A percentile compares a stretch with the other conserved stretches of the same genome.
These are phyloP conservation scores for Sarcophaga subvicina DNA, from an alignment of 2,888 invertebrate genomes.

Conservation along the genomic window DNA sequence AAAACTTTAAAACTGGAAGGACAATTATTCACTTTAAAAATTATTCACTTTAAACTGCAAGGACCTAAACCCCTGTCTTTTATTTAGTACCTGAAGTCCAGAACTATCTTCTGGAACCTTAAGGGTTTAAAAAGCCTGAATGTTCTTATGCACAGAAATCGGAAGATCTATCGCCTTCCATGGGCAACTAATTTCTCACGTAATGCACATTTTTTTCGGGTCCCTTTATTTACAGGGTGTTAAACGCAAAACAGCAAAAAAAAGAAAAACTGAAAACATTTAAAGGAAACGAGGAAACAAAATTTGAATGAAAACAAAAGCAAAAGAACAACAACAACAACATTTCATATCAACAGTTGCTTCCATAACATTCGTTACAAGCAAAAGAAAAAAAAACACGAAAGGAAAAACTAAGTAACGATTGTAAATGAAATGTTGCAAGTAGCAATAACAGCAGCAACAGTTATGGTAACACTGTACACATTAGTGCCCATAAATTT, in stretches of 20 bases:
- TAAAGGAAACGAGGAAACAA: neutral
- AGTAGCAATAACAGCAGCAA: slow-evolving; percentile 48
- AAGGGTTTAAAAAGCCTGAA: no score
- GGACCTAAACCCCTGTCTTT: no score
- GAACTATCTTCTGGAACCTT: no score
- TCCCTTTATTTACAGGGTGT: slow-evolving; percentile 49
- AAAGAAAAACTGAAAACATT: neutral
- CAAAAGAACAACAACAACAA: slow-evolving; percentile 6
- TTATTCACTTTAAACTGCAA: no score
- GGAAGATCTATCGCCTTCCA: no score
- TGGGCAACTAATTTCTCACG: slow-evolving; percentile 1
- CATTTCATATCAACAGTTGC: slow-evolving; percentile 36
- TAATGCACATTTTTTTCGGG: slow-evolving; percentile 6
- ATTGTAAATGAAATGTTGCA: slow-evolving; percentile 10
- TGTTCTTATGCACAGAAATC: no score
- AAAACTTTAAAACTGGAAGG: no score
- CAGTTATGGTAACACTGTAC: slow-evolving; percentile 52
- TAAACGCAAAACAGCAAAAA: slow-evolving; percentile 19
- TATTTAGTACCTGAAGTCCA: no score
- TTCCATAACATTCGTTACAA: slow-evolving; percentile 32
- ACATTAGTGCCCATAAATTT: slow-evolving; percentile 48
- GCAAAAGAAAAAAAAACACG: neutral
- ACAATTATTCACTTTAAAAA: no score
- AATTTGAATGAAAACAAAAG: neutral
- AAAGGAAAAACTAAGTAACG: neutral